These are phyloP conservation scores for Psilopogon haemacephalus DNA, from an alignment of 2,113 vertebrate species.

Conservation along the genomic window DNA sequence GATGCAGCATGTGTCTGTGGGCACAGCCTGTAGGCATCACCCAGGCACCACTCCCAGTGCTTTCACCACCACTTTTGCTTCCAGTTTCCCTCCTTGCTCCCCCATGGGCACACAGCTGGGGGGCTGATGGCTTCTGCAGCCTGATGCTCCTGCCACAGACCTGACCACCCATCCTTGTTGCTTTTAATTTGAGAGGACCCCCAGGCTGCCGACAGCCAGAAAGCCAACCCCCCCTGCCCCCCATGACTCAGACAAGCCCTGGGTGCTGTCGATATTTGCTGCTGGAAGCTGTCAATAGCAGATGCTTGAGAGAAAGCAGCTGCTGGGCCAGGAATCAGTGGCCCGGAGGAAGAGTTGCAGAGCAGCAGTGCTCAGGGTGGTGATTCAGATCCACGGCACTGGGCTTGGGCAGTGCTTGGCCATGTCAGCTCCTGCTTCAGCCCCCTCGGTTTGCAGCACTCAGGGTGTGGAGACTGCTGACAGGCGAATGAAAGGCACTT, in stretches of 20 bases:
- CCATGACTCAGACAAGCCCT: background rate
- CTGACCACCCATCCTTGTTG: background rate
- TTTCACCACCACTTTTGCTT: background rate
- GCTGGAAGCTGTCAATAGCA: background rate
- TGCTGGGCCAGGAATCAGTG: background rate
- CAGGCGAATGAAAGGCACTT: accelerated
- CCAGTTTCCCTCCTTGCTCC: background rate
- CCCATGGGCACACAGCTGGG: background rate
- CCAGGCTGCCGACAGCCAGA: background rate
- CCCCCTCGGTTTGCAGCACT: background rate
- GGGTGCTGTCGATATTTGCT: background rate
- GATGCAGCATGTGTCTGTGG: background rate
- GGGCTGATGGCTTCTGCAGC: background rate
- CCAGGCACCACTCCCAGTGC: background rate
- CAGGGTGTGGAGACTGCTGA: accelerated
- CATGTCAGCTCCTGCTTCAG: background rate
- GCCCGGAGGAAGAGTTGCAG: background rate
- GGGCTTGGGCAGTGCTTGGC: background rate
- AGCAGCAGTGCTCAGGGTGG: background rate
- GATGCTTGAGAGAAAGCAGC: background rate
- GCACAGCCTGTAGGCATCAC: background rate
- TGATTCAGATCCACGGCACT: accelerated
- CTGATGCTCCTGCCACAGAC: background rate
- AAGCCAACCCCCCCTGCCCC: background rate
- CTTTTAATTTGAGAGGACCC: background rate